Percentiles rank a stretch among this genome's conserved stretches.
Conservation (phyloP, 2,888 invertebrate species). For the Zelleria hepariella region DNA sequence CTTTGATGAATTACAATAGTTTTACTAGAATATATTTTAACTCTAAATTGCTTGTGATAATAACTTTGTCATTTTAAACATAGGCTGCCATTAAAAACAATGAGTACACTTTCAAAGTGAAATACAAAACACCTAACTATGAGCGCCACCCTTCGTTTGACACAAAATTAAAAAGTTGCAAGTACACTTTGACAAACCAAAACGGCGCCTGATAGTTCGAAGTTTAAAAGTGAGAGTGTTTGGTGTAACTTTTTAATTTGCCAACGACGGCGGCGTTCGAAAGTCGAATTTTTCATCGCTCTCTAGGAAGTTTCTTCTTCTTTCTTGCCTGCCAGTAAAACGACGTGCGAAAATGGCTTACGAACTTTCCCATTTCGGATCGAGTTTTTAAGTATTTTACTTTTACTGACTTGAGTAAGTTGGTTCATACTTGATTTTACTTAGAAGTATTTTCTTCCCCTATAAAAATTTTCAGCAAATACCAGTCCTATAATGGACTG, state of each 20-base stretch:
- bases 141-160: neutral
- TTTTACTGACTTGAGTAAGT: no score
- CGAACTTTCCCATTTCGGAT: neutral
- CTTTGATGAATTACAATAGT: no score
- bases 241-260: slow-evolving; percentile 57
- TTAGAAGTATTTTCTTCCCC: no score
- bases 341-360: neutral
- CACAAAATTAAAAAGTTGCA: slow-evolving; percentile 5
- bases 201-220: slow-evolving; percentile 57
- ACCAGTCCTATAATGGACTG: no score
- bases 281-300: slow-evolving; percentile 57
- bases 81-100: neutral
- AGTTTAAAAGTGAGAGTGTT: slow-evolving; percentile 57
- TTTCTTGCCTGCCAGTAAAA: slow-evolving; percentile 17
- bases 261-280: slow-evolving; percentile 34
- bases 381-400: no score
- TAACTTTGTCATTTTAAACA: neutral
- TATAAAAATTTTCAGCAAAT: no score
- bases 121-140: neutral
- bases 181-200: slow-evolving; percentile 43
- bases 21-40: no score
- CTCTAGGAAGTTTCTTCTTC: slow-evolving; percentile 15
- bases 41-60: no score
- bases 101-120: neutral
- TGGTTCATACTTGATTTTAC: no score